Evolutionary conservation across 1,140 invertebrate genomes (phyloP).

Genomic region (Drosophila eugracilis): DNA sequence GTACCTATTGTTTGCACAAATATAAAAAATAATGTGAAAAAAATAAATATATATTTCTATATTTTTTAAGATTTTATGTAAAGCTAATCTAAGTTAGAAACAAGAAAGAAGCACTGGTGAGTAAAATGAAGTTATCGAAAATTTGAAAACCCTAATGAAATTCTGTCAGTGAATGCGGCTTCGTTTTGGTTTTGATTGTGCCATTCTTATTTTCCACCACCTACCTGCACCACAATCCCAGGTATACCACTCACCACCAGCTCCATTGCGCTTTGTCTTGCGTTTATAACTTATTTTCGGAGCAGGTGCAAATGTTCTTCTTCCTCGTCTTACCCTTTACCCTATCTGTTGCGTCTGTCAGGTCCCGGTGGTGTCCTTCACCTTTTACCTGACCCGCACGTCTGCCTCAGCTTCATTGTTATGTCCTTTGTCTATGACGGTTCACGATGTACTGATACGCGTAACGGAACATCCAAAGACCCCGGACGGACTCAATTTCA

Average conservation of each 20-base stretch:
- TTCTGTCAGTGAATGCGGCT: too few species aligned
- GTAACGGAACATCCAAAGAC: slow-evolving; percentile 10
- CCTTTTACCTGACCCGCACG: slow-evolving; percentile 60
- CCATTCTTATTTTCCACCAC: slow-evolving; percentile 67
- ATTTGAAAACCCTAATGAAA: too few species aligned
- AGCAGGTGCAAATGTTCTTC: slow-evolving; percentile 75
- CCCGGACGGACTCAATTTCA: slow-evolving; percentile 32
- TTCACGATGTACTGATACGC: slow-evolving; percentile 61
- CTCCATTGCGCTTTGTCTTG: slow-evolving; percentile 65
- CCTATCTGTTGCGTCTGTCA: slow-evolving; percentile 10
- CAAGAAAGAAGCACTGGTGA: too few species aligned
- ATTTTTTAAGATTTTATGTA: too few species aligned
- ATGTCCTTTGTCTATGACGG: slow-evolving; percentile 80
- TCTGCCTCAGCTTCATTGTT: slow-evolving; percentile 76
- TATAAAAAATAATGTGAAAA: neutral
- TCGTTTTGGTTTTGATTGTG: slow-evolving; percentile 30
- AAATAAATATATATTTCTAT: neutral
- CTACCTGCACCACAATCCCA: slow-evolving; percentile 16
- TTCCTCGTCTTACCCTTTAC: slow-evolving; percentile 28
- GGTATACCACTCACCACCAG: slow-evolving; percentile 25
- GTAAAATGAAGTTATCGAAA: too few species aligned
- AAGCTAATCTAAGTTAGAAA: too few species aligned
- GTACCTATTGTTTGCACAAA: slow-evolving; percentile 25
- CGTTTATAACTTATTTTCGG: slow-evolving; percentile 78
- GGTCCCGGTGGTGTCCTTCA: slow-evolving; percentile 17